Base-by-base conservation (phyloP, 2,113 vertebrate genomes). In the Semnornis frantzii region DNA sequence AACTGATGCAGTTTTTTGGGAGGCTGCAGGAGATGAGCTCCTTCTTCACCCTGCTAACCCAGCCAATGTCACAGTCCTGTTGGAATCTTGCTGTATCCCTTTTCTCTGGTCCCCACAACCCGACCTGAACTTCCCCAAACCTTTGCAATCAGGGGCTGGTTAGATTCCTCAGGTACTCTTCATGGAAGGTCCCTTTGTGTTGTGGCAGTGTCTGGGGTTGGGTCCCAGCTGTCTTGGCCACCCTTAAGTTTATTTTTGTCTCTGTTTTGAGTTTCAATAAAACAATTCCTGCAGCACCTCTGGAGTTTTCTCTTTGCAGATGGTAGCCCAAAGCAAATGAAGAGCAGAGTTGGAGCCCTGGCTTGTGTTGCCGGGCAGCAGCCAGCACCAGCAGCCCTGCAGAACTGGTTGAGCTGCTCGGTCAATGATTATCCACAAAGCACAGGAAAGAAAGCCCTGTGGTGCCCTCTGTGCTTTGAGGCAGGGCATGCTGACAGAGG, bases 1-100 rank as follows among this genome's bases (percentile, higher is more conserved):
- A 52, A 25, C 23, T 7, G 50, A 25, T 25, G 50, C 50, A 52
- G 23, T 52, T 52, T 52, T 52, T 52, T 24, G 50, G 50, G 39
- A 30, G 17, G 7, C 15, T 12, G 12, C 18, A 27, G 39, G 37
- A 31, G 37, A 44, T 0, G 11, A 50, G 14, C n/a, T 75, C 66
- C 19, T 19, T 9, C 34, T 54, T 68, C 52, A 54, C 7, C 50
- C 48, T 15, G 15, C n/a, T 62, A 33, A 50, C 33, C 2, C 48
- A 37, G 34, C 28, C 44, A 7, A 1, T 21, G 15, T 2, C 19
- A 3, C 15, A 20, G 4, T 0, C 1, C 1, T 6, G 33, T 27
- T 71, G 50, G 55, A 31, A 48, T 31, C 30, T 28, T 18, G 2
- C 3, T 20, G 52, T 25, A 54, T 5, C n/a, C 28, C 2, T 44